phyloP scores from a whole-genome alignment of 2,888 invertebrate species.

The Crioceris asparagi region DNA sequence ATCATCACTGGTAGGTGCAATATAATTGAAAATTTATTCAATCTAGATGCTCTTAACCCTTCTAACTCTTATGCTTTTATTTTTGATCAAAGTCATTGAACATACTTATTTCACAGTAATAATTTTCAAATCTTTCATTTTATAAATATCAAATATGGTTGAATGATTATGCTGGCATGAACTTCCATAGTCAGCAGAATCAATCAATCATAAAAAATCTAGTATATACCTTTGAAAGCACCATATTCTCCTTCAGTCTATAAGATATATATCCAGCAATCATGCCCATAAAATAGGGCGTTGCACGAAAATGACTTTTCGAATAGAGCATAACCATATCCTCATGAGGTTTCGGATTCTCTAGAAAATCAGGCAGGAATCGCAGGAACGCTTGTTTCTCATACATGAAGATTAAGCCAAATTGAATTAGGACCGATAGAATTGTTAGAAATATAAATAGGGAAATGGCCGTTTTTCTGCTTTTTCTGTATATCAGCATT shows the following conservation, averaged over 20 bases:
- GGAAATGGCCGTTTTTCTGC: slow-evolving; percentile 34
- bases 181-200: too few species aligned
- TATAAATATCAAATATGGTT: too few species aligned
- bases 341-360: slow-evolving; percentile 39
- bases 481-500: slow-evolving; percentile 38
- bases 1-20: too few species aligned
- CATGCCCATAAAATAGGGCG: slow-evolving; percentile 48
- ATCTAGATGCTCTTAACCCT: too few species aligned
- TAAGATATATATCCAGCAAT: slow-evolving; percentile 42
- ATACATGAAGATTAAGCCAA: slow-evolving; percentile 41
- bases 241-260: slow-evolving; percentile 26
- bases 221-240: slow-evolving; percentile 31
- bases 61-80: too few species aligned
- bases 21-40: too few species aligned
- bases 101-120: too few species aligned
- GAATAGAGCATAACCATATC: slow-evolving; percentile 47
- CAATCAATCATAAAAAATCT: too few species aligned
- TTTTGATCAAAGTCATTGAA: too few species aligned
- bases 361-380: slow-evolving; percentile 46
- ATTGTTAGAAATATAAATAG: slow-evolving; percentile 32
- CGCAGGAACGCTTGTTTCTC: slow-evolving; percentile 42
- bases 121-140: too few species aligned
- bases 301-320: slow-evolving; percentile 48
- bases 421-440: slow-evolving; percentile 41
- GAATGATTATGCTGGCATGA: too few species aligned